Evolutionary conservation across 2,797 vertebrate genomes (phyloP), one percentile per base, ranked within the genome.

Genomic region (Huso huso): DNA sequence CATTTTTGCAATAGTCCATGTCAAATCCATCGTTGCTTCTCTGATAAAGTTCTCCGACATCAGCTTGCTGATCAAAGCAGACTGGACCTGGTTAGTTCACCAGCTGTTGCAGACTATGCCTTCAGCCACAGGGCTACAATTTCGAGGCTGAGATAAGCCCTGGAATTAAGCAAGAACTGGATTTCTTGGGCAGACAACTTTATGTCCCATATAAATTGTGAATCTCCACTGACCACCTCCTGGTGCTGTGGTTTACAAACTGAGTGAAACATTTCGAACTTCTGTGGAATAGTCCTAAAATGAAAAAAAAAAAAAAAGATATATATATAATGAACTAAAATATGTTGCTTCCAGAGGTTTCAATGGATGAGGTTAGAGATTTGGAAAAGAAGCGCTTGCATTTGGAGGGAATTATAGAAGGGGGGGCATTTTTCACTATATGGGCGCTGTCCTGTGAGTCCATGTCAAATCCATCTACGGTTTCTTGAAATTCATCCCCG

Each of bases 381-480:
- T 37, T 37, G 23, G 23, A 37, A 37, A 37, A 2, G 4, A 37
- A 37, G 23, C 48, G 63, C 10, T 70, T 72, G 63, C 65, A 64
- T 58, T 23, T 61, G 8, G 65, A n/a, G 7, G 63, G 15, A n/a
- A 18, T 63, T 59, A 51, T 37, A 8, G 15, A n/a, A 10, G 61
- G 10, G 15, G 62, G 69, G 48, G 74, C 75, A 53, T 65, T 71
- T 61, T 71, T 53, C 51, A 66, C 69, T 23, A 62, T 53, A 55
- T 67, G 66, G 37, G 63, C 62, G 57, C 51, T 67, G 15, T 80
- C 69, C 49, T 75, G 74, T 7, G 49, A 75, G 57, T 74, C 61
- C 6, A 67, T 61, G n/a, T 71, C 53, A 55, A 64, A 67, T n/a
- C 13, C 48, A 57, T 70, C 67, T 48, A 70, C 72, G 51, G 65